Conservation (phyloP, 2,888 invertebrate species). For the Branchinecta sandiegonensis region DNA sequence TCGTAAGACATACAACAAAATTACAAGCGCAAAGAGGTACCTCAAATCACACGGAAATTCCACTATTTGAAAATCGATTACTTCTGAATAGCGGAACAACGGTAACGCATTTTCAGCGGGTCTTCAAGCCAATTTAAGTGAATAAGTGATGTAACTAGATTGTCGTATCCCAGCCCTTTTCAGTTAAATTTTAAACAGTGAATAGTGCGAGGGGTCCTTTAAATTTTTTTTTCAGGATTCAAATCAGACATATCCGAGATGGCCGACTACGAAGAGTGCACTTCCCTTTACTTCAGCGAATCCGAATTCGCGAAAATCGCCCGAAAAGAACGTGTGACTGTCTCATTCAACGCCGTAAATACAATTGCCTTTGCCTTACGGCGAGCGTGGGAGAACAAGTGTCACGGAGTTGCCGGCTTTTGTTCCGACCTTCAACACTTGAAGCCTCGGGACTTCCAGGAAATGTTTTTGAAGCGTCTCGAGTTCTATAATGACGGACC, state of each 20-base stretch:
- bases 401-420: slow-evolving; percentile 27
- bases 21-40: too few relatives aligned
- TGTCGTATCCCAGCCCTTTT: too few relatives aligned
- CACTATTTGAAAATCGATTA: too few relatives aligned
- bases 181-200: too few relatives aligned
- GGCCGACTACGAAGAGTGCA: neutral
- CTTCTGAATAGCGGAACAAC: too few relatives aligned
- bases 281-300: neutral
- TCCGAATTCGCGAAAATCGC: neutral
- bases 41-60: too few relatives aligned
- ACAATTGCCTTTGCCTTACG: slow-evolving; percentile 30
- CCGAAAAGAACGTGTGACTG: slow-evolving; percentile 17
- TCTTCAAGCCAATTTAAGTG: too few relatives aligned
- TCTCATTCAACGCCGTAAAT: slow-evolving; percentile 30
- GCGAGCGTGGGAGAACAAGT: slow-evolving; percentile 30
- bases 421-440: slow-evolving; percentile 29
- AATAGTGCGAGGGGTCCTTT: too few relatives aligned
- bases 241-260: neutral
- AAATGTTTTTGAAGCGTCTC: slow-evolving; percentile 28
- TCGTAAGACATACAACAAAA: too few relatives aligned
- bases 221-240: neutral
- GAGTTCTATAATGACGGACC: slow-evolving; percentile 28
- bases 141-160: too few relatives aligned
- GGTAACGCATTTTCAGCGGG: too few relatives aligned
- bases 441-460: slow-evolving; percentile 29